Evolutionary conservation across 1,140 invertebrate species (phyloP).

Genomic region (Uloborus diversus): DNA sequence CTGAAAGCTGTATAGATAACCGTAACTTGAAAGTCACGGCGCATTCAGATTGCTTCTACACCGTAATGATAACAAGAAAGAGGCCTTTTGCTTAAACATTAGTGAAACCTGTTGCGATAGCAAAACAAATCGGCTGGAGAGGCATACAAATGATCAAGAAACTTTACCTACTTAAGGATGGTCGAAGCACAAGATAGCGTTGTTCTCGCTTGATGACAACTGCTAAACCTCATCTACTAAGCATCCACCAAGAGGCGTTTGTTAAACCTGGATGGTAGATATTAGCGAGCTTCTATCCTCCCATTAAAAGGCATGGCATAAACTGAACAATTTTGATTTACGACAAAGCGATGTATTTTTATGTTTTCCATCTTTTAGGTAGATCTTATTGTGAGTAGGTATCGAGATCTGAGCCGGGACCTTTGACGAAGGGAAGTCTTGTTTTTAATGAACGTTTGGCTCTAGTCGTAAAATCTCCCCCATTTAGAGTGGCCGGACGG

Average conservation of each 20-base stretch:
- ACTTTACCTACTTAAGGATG: slow-evolving; percentile 20
- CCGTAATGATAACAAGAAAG: too few relatives aligned
- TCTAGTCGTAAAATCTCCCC: slow-evolving; percentile 39
- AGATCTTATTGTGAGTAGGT: slow-evolving; percentile 3
- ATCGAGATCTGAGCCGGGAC: slow-evolving; percentile 24
- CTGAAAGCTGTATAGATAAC: too few relatives aligned
- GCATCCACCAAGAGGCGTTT: neutral
- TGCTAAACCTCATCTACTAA: neutral
- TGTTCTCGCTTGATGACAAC: slow-evolving; percentile 29
- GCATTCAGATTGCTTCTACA: too few relatives aligned
- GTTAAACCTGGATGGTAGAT: too few relatives aligned
- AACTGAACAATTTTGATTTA: slow-evolving; percentile 40
- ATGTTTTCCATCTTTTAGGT: slow-evolving; percentile 35
- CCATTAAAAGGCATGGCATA: slow-evolving; percentile 30
- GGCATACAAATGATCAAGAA: slow-evolving; percentile 21
- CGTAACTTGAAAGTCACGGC: too few relatives aligned
- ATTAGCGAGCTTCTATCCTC: too few relatives aligned
- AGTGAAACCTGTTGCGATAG: too few relatives aligned
- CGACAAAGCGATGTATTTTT: slow-evolving; percentile 38
- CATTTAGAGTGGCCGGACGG: neutral
- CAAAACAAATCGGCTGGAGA: too few relatives aligned
- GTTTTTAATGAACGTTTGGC: slow-evolving; percentile 53
- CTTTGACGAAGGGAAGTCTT: slow-evolving; percentile 11
- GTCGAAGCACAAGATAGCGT: slow-evolving; percentile 6
- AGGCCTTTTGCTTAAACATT: too few relatives aligned